Percentiles rank a stretch among this genome's conserved stretches.
phyloP scores from a whole-genome alignment of 2,888 invertebrate genomes.

The Gasteruption jaculator region DNA sequence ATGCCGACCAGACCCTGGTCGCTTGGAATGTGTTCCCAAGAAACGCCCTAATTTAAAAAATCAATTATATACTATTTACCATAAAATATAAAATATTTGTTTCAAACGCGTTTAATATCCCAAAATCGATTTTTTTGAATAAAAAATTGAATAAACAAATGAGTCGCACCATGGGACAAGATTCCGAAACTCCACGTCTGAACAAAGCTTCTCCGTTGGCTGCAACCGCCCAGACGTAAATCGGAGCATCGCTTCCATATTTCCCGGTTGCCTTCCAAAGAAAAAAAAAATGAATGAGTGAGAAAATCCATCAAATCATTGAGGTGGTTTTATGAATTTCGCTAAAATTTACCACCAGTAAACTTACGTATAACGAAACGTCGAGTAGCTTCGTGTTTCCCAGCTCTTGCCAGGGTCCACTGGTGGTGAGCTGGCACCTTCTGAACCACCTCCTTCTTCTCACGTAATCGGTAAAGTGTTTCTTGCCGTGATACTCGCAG shows the following conservation, averaged over 20 bases:
- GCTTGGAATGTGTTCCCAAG: slow-evolving; percentile 77
- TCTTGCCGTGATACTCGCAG: slow-evolving; percentile 77
- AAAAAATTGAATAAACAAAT: too few species aligned
- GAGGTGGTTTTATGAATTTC: background rate
- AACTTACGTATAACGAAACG: slow-evolving; percentile 67
- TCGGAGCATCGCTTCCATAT: slow-evolving; percentile 49
- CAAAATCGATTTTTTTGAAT: background rate
- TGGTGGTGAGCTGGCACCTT: slow-evolving; percentile 75
- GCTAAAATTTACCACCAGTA: slow-evolving; percentile 3
- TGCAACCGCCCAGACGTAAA: slow-evolving; percentile 81
- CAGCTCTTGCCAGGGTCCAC: slow-evolving; percentile 84
- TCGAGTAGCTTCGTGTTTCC: slow-evolving; percentile 83
- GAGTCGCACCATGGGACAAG: slow-evolving; percentile 66
- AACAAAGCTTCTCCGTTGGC: slow-evolving; percentile 82
- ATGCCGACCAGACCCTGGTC: slow-evolving; percentile 77
- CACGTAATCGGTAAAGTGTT: slow-evolving; percentile 85
- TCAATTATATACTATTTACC: slow-evolving; percentile 5
- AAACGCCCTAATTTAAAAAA: slow-evolving; percentile 57
- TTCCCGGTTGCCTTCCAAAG: slow-evolving; percentile 50
- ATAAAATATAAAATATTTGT: background rate
- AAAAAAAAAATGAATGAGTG: slow-evolving; percentile 4
- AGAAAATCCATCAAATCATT: background rate
- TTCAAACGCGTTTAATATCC: too few species aligned
- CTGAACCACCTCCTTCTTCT: slow-evolving; percentile 80
- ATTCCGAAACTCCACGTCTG: slow-evolving; percentile 70